phyloP scores from a whole-genome alignment of 2,888 invertebrate genomes.

The Chaetogeoica ovagalla region DNA sequence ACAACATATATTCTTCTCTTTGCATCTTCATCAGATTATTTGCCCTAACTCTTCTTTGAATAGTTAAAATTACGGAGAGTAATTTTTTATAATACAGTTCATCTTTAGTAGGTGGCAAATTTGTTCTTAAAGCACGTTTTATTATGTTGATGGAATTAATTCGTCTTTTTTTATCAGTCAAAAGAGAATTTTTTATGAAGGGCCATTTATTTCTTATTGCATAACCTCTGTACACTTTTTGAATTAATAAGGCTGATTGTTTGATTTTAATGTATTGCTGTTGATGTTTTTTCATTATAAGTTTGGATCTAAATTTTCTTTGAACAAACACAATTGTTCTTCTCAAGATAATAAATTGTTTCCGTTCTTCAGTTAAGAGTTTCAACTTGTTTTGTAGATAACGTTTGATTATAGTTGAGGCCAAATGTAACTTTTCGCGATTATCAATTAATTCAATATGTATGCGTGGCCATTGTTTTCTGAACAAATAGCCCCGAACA shows the following conservation, averaged over 20 bases:
- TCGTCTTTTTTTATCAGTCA: neutral
- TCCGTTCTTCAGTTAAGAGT: conserved; percentile 39
- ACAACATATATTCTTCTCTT: neutral
- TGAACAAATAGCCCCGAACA: conserved; percentile 44
- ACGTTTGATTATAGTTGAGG: conserved; percentile 33
- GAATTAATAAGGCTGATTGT: conserved; percentile 37
- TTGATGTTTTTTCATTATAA: conserved; percentile 16
- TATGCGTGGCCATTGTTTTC: conserved; percentile 30
- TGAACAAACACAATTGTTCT: conserved; percentile 48
- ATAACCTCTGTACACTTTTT: conserved; percentile 47
- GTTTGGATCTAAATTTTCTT: conserved; percentile 49
- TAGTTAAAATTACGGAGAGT: neutral
- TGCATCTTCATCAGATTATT: conserved; percentile 28
- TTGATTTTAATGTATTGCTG: conserved; percentile 23
- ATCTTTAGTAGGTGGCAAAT: conserved; percentile 33
- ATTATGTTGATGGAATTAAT: conserved; percentile 36
- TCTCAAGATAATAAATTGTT: conserved; percentile 43
- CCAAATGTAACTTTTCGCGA: conserved; percentile 31
- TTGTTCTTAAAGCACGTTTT: conserved; percentile 10
- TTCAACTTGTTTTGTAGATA: conserved; percentile 42
- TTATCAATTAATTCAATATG: conserved; percentile 28
- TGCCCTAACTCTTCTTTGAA: conserved; percentile 53
- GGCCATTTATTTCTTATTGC: conserved; percentile 32
- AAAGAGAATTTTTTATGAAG: neutral
- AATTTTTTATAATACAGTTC: conserved; percentile 10